A percentile compares a stretch with the other conserved stretches of the same genome.
These are phyloP conservation scores for Laupala kohalensis DNA, from an alignment of 1,140 invertebrate genomes.

Conservation along the genomic window DNA sequence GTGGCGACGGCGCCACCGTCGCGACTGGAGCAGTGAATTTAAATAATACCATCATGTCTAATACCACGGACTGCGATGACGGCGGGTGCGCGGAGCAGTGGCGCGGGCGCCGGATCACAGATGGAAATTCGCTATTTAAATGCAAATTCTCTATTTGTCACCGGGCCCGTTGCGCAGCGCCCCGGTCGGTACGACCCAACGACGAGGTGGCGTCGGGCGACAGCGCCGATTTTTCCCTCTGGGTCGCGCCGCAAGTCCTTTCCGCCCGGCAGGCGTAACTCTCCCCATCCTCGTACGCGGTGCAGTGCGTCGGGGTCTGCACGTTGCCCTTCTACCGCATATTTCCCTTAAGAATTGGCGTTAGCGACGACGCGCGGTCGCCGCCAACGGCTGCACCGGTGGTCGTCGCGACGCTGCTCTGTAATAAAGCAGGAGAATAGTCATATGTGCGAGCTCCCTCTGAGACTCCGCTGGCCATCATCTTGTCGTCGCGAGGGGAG, in stretches of 20 bases:
- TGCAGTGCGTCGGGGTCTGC: neutral
- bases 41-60: slow-evolving; percentile 14
- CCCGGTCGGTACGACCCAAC: no score
- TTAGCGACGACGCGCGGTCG: no score
- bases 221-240: neutral
- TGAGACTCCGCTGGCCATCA: neutral
- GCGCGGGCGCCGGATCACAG: slow-evolving; percentile 32
- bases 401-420: no score
- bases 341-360: neutral
- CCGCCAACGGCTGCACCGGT: neutral
- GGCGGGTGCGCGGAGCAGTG: slow-evolving; percentile 11
- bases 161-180: slow-evolving; percentile 14
- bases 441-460: neutral
- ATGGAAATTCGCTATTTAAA: slow-evolving; percentile 57
- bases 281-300: no score
- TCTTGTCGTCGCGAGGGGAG: neutral
- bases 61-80: slow-evolving; percentile 6
- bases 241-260: no score
- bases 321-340: neutral
- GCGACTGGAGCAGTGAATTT: slow-evolving; percentile 4
- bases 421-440: neutral
- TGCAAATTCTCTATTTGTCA: slow-evolving; percentile 58
- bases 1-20: neutral
- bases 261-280: no score
- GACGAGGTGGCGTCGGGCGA: no score